Evolutionary conservation across 1,140 invertebrate species (phyloP).

Genomic region (Scaptodrosophila lebanonensis): DNA sequence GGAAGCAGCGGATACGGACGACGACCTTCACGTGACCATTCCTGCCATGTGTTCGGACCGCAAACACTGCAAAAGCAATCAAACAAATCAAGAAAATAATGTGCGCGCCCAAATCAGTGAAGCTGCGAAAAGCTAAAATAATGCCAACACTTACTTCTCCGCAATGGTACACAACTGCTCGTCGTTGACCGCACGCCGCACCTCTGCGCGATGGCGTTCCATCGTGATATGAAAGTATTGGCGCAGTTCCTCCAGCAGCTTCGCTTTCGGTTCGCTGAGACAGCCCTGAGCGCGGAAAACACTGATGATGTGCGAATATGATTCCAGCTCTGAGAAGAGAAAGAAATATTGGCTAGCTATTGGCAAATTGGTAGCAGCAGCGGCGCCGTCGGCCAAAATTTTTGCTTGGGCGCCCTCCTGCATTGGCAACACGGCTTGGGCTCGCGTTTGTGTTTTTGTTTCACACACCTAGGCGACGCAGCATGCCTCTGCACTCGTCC

Average conservation of each 20-base stretch:
- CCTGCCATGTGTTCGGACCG: constrained; percentile 87
- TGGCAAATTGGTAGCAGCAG: constrained; percentile 2
- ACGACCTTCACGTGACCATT: constrained; percentile 92
- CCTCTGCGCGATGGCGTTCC: constrained; percentile 93
- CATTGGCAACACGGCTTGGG: constrained; percentile 20
- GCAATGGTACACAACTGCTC: constrained; percentile 92
- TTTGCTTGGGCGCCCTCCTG: constrained; percentile 4
- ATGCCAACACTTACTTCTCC: constrained; percentile 85
- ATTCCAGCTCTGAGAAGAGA: constrained; percentile 87
- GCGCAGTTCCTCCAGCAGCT: constrained; percentile 88
- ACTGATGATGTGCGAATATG: constrained; percentile 91
- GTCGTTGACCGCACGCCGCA: constrained; percentile 92
- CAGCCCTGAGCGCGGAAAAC: constrained; percentile 94
- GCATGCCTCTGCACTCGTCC: constrained; percentile 90
- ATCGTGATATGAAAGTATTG: constrained; percentile 89
- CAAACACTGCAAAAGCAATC: constrained; percentile 82
- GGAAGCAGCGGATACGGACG: constrained; percentile 88
- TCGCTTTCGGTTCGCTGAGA: constrained; percentile 89
- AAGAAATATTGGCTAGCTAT: constrained; percentile 15
- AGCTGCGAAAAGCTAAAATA: not conserved
- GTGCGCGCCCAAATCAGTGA: too few relatives aligned
- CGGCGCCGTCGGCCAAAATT: not conserved
- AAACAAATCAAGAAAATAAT: too few relatives aligned
- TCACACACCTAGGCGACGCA: constrained; percentile 86
- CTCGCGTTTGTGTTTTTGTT: too few relatives aligned